Evolutionary conservation across 2,888 invertebrate species (phyloP), one percentile per base, ranked within the genome.

Genomic region (Netelia virgata): DNA sequence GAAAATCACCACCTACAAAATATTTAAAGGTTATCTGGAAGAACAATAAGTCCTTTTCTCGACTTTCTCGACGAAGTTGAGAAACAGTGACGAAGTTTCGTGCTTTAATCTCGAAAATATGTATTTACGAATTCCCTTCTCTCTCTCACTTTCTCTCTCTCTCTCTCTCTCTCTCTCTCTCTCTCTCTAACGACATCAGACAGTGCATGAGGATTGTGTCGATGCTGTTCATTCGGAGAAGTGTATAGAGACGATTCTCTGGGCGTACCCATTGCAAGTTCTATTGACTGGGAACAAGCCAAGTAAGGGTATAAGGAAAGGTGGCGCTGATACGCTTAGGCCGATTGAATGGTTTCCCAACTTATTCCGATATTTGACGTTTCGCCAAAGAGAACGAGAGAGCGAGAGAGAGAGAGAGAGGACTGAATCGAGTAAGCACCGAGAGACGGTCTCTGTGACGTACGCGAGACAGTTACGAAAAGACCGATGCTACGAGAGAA

Each of bases 311-410:
- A 28, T 47, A 47, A 64, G 66, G 36, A 69, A 69, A 66, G 50
- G 73, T 23, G 47, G 36, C 47, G 78, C 74, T 74, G 73, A 74
- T 83, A 78, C 74, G 74, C 69, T 78, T 63, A 23, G 74, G 28
- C 18, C 57, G 63, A 83, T 83, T 83, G 69, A 83, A 78, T 78
- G 55, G 73, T 69, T 83, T 77, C 73, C 61, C 41, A 74, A 83
- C 78, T 78, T 83, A 83, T 83, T 83, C 74, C 83, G 69, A 83
- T 83, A 83, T 78, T 64, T 74, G 78, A 74, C 78, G 69, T 74
- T 63, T 20, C 61, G 28, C 66, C 68, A 36, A 43, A 66, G 77
- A 63, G 36, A 8, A 36, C 36, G 20, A 59, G 23, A 50, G 57
- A n/a, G 63, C 36, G 10, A 8, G 63, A 63, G 20, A 59, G 23